phyloP scores from a whole-genome alignment of 2,797 vertebrate species.

The Notolabrus celidotus region DNA sequence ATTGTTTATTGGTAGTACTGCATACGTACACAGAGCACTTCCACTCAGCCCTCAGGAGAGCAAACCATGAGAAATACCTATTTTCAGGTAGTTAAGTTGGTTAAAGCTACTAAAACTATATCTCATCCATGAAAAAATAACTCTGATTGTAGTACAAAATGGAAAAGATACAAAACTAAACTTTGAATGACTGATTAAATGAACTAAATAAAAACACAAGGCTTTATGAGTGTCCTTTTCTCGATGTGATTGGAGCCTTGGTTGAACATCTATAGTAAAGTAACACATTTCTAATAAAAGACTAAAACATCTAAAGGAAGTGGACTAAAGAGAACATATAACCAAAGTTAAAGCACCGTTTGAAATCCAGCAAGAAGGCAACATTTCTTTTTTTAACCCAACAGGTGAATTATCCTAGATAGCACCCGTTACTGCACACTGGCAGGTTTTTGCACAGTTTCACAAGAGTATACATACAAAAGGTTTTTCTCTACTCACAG shows the following conservation, averaged over 20 bases:
- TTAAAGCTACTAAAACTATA: conserved; percentile 78
- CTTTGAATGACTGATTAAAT: conserved; percentile 61
- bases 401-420: conserved; percentile 54
- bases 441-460: conserved; percentile 62
- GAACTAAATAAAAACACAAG: conserved; percentile 51
- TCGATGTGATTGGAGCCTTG: conserved; percentile 64
- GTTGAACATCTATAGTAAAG: conserved; percentile 48
- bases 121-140: conserved; percentile 76
- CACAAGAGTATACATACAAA: conserved; percentile 37
- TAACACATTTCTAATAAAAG: conserved; percentile 49
- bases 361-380: conserved; percentile 79
- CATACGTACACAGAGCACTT: conserved; percentile 72
- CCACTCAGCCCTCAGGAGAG: conserved; percentile 51
- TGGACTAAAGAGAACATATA: conserved; percentile 44
- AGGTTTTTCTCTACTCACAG: conserved; percentile 44
- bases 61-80: conserved; percentile 60
- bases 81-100: conserved; percentile 74
- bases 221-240: conserved; percentile 62
- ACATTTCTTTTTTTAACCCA: conserved; percentile 39
- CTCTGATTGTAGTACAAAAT: conserved; percentile 79
- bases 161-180: conserved; percentile 77
- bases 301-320: conserved; percentile 46
- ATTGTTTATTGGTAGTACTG: conserved; percentile 69
- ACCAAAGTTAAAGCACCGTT: conserved; percentile 77
- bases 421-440: conserved; percentile 52